A percentile compares a stretch with the other conserved stretches of the same genome.
phyloP scores from a whole-genome alignment of 1,140 invertebrate genomes.

The Aricia agestis region DNA sequence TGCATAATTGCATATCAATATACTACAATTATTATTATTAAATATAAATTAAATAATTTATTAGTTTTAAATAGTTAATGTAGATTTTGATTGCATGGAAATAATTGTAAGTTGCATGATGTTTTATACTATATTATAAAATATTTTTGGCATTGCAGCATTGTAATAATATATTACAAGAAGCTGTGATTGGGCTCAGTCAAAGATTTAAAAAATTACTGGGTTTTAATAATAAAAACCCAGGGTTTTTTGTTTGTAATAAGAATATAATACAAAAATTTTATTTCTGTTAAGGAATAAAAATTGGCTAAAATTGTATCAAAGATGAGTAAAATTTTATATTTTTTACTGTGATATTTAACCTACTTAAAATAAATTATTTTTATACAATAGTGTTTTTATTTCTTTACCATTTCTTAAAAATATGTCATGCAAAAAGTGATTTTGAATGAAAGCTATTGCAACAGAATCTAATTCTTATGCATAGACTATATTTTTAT shows the following conservation, averaged over 20 bases:
- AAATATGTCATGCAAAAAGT: background rate
- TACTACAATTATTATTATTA: too few species aligned
- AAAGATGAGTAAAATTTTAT: constrained; percentile 30
- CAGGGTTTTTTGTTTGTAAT: background rate
- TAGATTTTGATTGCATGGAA: background rate
- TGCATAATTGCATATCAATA: too few species aligned
- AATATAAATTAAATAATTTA: too few species aligned
- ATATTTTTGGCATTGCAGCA: background rate
- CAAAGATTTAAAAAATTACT: background rate
- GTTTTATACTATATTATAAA: background rate
- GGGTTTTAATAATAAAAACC: background rate
- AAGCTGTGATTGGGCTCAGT: background rate
- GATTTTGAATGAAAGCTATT: background rate
- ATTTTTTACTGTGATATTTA: constrained; percentile 61
- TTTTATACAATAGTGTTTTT: constrained; percentile 38
- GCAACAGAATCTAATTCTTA: too few species aligned
- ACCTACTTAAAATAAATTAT: constrained; percentile 40
- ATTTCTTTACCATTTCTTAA: constrained; percentile 15
- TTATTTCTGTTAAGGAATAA: background rate
- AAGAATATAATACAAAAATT: background rate
- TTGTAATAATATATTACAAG: background rate
- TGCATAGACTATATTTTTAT: too few species aligned
- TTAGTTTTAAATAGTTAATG: too few species aligned
- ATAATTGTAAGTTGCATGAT: too few species aligned
- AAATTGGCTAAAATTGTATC: constrained; percentile 4